Evolutionary conservation across 2,113 vertebrate genomes (phyloP).

Genomic region (Calidris pygmaea): DNA sequence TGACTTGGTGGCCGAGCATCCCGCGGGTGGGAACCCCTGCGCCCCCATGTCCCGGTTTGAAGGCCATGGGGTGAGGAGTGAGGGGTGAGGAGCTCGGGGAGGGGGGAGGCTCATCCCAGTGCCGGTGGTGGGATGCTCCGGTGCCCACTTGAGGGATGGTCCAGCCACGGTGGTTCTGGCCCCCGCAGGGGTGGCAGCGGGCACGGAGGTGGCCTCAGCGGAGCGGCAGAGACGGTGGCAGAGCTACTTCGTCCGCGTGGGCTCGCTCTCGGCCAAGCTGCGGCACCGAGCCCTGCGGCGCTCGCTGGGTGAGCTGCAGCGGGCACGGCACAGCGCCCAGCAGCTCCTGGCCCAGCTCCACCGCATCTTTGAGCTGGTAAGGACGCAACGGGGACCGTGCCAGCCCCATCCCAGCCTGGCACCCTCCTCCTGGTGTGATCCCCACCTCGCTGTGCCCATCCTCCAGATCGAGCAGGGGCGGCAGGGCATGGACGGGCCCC

Average conservation of each 20-base stretch:
- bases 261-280: conserved; percentile 83
- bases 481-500: conserved; percentile 28
- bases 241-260: conserved; percentile 88
- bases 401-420: fast-evolving
- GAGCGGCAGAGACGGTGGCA: conserved; percentile 34
- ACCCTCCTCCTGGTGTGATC: fast-evolving
- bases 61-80: no score
- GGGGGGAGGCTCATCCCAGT: background rate
- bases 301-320: conserved; percentile 80
- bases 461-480: conserved; percentile 51
- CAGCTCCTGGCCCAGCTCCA: conserved; percentile 79
- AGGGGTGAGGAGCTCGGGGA: fast-evolving
- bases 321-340: conserved; percentile 75
- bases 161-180: fast-evolving
- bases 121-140: fast-evolving
- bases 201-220: background rate
- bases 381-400: fast-evolving
- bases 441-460: background rate
- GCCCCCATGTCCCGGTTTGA: no score
- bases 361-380: conserved; percentile 84
- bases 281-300: conserved; percentile 81
- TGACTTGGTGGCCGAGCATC: background rate
- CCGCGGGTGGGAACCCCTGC: background rate
- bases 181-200: background rate
- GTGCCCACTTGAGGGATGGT: background rate